phyloP scores from a whole-genome alignment of 2,888 invertebrate species.

The Lagria hirta region DNA sequence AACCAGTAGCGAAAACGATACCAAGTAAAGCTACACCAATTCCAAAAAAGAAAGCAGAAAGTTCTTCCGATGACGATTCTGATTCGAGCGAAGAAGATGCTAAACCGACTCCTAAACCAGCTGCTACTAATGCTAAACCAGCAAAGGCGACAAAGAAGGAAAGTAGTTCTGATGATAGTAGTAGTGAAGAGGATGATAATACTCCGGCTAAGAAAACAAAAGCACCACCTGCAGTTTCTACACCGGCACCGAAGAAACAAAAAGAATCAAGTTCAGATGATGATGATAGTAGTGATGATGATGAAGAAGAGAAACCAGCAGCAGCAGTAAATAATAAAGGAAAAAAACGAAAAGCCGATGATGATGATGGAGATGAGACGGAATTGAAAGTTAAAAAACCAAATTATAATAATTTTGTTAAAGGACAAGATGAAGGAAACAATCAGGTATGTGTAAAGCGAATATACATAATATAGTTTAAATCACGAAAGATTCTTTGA shows the following conservation, averaged over 20 bases:
- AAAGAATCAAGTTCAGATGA: conserved; percentile 50
- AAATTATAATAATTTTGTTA: conserved; percentile 71
- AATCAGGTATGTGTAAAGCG: conserved; percentile 39
- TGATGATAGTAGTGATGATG: conserved; percentile 30
- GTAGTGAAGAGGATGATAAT: conserved; percentile 43
- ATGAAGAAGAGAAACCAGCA: conserved; percentile 26
- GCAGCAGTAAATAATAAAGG: conserved; percentile 28
- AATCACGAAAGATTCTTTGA: too few relatives aligned
- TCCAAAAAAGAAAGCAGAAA: conserved; percentile 34
- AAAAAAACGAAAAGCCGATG: conserved; percentile 53
- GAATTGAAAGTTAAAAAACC: conserved; percentile 55
- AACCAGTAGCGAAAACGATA: conserved; percentile 16
- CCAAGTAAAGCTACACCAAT: conserved; percentile 12
- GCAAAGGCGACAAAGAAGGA: conserved; percentile 40
- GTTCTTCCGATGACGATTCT: conserved; percentile 51
- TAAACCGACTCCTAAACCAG: conserved; percentile 34
- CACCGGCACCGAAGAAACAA: conserved; percentile 27
- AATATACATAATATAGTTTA: too few relatives aligned
- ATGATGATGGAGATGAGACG: conserved; percentile 40
- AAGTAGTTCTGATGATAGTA: conserved; percentile 47
- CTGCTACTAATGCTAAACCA: conserved; percentile 36
- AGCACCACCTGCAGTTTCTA: conserved; percentile 34
- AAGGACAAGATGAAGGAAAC: conserved; percentile 52
- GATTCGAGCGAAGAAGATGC: too few relatives aligned
- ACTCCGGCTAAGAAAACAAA: conserved; percentile 35